phyloP scores from a whole-genome alignment of 2,797 vertebrate species.

The Australoheros facetus region DNA sequence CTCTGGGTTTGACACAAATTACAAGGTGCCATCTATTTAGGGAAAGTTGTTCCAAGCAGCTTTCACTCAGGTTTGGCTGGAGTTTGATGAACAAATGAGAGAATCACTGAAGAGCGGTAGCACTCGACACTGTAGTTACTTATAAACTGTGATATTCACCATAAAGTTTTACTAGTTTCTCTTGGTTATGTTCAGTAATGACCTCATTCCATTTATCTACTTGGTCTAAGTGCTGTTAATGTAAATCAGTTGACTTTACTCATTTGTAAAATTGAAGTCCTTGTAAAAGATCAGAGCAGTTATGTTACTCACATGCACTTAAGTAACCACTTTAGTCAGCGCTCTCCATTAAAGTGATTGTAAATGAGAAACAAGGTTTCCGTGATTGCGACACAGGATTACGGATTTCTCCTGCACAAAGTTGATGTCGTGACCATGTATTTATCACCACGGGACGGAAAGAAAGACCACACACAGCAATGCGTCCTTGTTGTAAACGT shows the following conservation, averaged over 20 bases:
- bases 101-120: background rate
- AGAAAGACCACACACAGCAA: background rate
- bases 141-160: background rate
- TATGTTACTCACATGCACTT: background rate
- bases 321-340: background rate
- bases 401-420: background rate
- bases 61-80: background rate
- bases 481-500: background rate
- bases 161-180: background rate
- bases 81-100: background rate
- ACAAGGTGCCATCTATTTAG: slow-evolving; percentile 29
- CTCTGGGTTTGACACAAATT: slow-evolving; percentile 25
- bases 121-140: background rate
- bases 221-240: background rate
- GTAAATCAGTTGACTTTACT: slow-evolving; percentile 2
- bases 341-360: background rate
- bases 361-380: background rate
- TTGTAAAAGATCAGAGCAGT: background rate
- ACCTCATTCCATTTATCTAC: background rate
- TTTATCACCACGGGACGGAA: background rate
- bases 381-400: background rate
- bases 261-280: background rate
- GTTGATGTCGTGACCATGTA: background rate
- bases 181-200: background rate
- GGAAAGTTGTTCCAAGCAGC: slow-evolving; percentile 11